A percentile compares a stretch with the other conserved stretches of the same genome.
phyloP scores from a whole-genome alignment of 2,797 vertebrate genomes.

The Melanotaenia maccullochi region DNA sequence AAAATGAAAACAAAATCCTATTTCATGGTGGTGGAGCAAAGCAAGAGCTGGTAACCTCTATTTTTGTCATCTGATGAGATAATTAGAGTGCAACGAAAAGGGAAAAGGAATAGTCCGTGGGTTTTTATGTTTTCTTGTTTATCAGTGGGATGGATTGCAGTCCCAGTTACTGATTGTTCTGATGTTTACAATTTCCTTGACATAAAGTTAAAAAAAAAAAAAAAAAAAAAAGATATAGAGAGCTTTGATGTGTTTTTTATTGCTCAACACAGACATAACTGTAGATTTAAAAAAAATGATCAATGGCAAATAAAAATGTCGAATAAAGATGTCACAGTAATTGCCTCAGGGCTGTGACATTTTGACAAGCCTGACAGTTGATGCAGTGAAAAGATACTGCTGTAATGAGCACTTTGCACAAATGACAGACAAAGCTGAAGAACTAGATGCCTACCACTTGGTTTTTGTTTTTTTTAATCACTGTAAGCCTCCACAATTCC shows the following conservation, averaged over 20 bases:
- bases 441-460: not conserved
- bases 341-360: constrained; percentile 28
- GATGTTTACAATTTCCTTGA: not conserved
- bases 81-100: not conserved
- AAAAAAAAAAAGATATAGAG: not conserved
- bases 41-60: not conserved
- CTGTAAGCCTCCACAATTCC: not conserved
- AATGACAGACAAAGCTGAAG: constrained; percentile 13
- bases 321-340: constrained; percentile 30
- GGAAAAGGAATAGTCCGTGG: not conserved
- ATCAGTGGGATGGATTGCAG: not conserved
- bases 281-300: constrained; percentile 18
- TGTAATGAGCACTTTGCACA: constrained; percentile 34
- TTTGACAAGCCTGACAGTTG: constrained; percentile 40
- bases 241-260: not conserved
- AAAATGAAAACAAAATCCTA: not conserved
- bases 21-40: not conserved
- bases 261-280: not conserved
- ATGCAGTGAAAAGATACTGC: constrained; percentile 9
- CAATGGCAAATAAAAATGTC: not conserved
- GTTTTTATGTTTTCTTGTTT: constrained; percentile 11
- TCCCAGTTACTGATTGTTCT: not conserved
- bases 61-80: not conserved
- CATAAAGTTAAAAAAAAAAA: not conserved
- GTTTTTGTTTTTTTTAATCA: not conserved